Evolutionary conservation across 2,113 vertebrate species (phyloP), one percentile per base, ranked within the genome.

Genomic region (Lota lota): DNA sequence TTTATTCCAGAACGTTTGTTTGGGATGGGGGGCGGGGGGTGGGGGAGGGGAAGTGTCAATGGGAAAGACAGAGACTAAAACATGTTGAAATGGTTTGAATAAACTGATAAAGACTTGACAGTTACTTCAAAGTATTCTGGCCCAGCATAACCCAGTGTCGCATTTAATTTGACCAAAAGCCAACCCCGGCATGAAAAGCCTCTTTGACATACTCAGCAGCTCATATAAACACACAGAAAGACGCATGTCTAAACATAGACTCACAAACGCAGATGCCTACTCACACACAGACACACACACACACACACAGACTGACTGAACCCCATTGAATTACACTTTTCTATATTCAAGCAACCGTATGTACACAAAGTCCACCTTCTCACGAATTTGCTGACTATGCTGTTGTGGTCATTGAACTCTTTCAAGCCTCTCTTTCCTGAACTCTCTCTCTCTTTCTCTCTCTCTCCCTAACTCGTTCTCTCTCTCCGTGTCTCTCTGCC

Each of bases 361-460:
- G 58, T 54, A 58, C 28, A 40, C 57, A 17, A 19, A 2, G 22
- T 40, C 63, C 15, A n/a, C 65, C 24, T 61, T 61, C 56, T 65
- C 66, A 10, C 1, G 18, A 47, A 58, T 61, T 0, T 15, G 59
- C 54, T 78, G 63, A 79, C 53, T 64, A 65, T 54, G 33, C 75
- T 33, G 62, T 64, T 17, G 62, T 50, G 68, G 58, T 57, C 11
- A 11, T 20, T 68, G 12, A 17, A 21, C 61, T 68, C 60, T 66
- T 76, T 82, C 66, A 63, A 70, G 74, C 72, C 72, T 81, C 72
- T 81, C 65, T 68, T 18, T 47, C 4, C 60, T 59, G 20, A 40
- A 1, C 66, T 22, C n/a, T 1, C 56, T 66, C 64, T 15, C 56
- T 19, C 63, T 28, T 36, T 19, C 28, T 33, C 28, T 33, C 28